phyloP scores from a whole-genome alignment of 2,113 vertebrate species.

The Bothrops jararaca region DNA sequence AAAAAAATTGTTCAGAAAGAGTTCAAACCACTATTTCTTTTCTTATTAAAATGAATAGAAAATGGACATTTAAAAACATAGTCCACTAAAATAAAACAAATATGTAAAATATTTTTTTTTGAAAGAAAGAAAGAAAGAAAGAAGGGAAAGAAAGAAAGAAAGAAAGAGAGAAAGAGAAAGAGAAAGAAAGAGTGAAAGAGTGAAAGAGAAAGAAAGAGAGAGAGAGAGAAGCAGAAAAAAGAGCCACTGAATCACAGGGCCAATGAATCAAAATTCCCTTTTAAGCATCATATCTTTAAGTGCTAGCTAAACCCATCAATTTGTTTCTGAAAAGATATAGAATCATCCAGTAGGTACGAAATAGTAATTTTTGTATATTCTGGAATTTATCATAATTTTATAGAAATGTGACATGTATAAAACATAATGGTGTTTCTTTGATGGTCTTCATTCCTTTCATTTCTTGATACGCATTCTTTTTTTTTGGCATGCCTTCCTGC shows the following conservation, averaged over 20 bases:
- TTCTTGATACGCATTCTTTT: neutral
- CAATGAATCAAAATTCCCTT: neutral
- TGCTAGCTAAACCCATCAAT: neutral
- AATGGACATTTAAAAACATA: neutral
- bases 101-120: neutral
- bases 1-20: neutral
- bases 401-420: neutral
- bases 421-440: neutral
- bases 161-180: no score
- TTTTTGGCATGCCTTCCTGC: neutral
- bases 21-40: neutral
- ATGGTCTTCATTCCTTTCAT: neutral
- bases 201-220: neutral
- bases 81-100: neutral
- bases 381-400: neutral
- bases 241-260: neutral
- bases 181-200: fast-evolving
- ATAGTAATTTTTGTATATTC: neutral
- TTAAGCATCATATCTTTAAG: neutral
- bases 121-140: neutral
- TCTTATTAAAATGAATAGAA: neutral
- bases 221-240: neutral
- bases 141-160: neutral
- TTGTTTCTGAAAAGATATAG: neutral
- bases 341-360: neutral